Percentiles rank a stretch among this genome's conserved stretches.
These are phyloP conservation scores for Anser brachyrhynchus DNA, from an alignment of 2,113 vertebrate genomes.

Conservation along the genomic window DNA sequence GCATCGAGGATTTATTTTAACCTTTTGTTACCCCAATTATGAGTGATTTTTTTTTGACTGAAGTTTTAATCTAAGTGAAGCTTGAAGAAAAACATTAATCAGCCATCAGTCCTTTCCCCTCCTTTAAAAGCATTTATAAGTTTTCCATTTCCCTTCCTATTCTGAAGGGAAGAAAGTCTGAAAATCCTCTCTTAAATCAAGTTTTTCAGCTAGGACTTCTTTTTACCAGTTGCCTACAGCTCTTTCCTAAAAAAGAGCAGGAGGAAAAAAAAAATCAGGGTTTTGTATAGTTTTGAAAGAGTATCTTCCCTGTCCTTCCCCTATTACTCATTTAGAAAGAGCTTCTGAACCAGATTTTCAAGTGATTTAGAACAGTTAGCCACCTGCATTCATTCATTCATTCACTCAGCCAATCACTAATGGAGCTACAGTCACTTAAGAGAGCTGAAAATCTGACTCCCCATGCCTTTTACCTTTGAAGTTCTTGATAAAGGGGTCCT, in stretches of 20 bases:
- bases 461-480: neutral
- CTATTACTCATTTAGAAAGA: neutral
- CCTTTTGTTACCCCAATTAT: neutral
- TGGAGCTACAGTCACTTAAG: neutral
- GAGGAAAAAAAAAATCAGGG: neutral
- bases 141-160: neutral
- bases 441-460: neutral
- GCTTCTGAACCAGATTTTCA: neutral
- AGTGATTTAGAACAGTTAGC: neutral
- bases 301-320: neutral
- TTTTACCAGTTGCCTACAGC: neutral
- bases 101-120: neutral
- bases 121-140: neutral
- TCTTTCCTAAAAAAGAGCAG: neutral
- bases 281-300: neutral
- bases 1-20: neutral
- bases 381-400: neutral
- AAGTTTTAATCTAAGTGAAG: neutral
- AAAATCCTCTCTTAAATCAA: neutral
- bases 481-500: neutral
- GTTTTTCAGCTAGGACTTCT: neutral
- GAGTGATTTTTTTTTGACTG: neutral
- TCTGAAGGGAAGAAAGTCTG: neutral
- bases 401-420: neutral
- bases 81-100: neutral